These are phyloP conservation scores for Hemaris fuciformis DNA, from an alignment of 2,888 invertebrate genomes.

Conservation along the genomic window DNA sequence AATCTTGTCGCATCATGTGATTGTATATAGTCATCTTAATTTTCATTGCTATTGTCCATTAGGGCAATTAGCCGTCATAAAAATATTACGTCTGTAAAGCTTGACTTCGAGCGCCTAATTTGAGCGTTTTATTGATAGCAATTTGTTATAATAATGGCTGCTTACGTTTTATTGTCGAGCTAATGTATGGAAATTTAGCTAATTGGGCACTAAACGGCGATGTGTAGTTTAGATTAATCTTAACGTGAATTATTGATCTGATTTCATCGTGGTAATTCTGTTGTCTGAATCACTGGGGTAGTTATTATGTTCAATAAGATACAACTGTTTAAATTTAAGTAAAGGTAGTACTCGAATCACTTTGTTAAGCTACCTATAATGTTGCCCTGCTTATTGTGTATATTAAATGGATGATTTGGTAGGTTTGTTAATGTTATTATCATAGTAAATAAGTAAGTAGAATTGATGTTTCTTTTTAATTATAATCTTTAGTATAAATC, in stretches of 20 bases:
- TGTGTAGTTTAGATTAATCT: slow-evolving; percentile 3
- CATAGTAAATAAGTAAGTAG: too few relatives aligned
- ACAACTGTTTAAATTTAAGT: too few relatives aligned
- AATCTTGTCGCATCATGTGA: too few relatives aligned
- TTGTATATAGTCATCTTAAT: too few relatives aligned
- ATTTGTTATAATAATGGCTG: slow-evolving; percentile 25
- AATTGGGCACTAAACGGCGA: slow-evolving; percentile 40
- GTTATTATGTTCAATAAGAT: neutral
- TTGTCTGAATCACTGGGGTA: neutral
- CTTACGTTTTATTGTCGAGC: slow-evolving; percentile 28
- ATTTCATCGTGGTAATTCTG: neutral
- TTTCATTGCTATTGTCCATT: too few relatives aligned
- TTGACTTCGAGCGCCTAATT: neutral
- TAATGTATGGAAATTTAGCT: slow-evolving; percentile 44
- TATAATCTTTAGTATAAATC: too few relatives aligned
- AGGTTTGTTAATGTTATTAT: too few relatives aligned
- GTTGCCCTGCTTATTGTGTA: too few relatives aligned
- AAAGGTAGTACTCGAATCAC: neutral
- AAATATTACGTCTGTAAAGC: neutral
- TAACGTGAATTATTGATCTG: neutral
- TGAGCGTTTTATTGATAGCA: slow-evolving; percentile 1
- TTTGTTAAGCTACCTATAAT: neutral
- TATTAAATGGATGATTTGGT: too few relatives aligned
- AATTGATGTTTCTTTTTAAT: too few relatives aligned
- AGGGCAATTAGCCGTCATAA: neutral